Evolutionary conservation across 2,888 invertebrate species (phyloP).

Genomic region (Dynastes tityus): DNA sequence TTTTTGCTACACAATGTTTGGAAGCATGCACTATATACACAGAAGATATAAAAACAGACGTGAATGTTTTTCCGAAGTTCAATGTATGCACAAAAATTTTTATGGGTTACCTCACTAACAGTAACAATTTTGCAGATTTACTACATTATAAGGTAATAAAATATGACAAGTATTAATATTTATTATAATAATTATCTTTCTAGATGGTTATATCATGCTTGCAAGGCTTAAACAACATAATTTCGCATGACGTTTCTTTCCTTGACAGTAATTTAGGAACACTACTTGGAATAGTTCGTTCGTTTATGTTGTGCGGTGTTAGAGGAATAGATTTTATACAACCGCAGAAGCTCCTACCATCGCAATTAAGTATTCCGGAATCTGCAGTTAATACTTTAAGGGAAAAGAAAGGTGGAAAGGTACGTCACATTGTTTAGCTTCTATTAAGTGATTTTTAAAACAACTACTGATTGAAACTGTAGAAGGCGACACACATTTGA

Average conservation of each 20-base stretch:
- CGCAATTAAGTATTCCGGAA: constrained; percentile 76
- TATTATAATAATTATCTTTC: constrained; percentile 53
- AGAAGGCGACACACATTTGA: too few species aligned
- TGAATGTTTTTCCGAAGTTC: constrained; percentile 55
- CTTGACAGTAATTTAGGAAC: constrained; percentile 69
- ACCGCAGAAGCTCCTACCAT: constrained; percentile 74
- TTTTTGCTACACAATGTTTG: constrained; percentile 64
- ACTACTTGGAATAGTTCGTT: constrained; percentile 75
- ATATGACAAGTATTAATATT: constrained; percentile 27
- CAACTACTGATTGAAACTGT: too few species aligned
- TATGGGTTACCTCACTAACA: constrained; percentile 69
- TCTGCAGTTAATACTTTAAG: constrained; percentile 62
- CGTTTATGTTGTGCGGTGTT: constrained; percentile 73
- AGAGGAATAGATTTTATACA: constrained; percentile 70
- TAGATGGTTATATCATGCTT: constrained; percentile 72
- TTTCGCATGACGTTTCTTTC: constrained; percentile 63
- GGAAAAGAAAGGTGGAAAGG: constrained; percentile 76
- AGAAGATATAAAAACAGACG: constrained; percentile 52
- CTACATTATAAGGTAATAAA: constrained; percentile 72
- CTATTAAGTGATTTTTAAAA: too few species aligned
- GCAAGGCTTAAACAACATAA: constrained; percentile 66
- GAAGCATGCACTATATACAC: constrained; percentile 62
- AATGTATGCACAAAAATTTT: constrained; percentile 69
- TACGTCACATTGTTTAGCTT: constrained; percentile 59
- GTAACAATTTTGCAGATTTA: constrained; percentile 70